A percentile compares a stretch with the other conserved stretches of the same genome.
phyloP scores from a whole-genome alignment of 2,113 vertebrate species.

The Heliornis fulica region DNA sequence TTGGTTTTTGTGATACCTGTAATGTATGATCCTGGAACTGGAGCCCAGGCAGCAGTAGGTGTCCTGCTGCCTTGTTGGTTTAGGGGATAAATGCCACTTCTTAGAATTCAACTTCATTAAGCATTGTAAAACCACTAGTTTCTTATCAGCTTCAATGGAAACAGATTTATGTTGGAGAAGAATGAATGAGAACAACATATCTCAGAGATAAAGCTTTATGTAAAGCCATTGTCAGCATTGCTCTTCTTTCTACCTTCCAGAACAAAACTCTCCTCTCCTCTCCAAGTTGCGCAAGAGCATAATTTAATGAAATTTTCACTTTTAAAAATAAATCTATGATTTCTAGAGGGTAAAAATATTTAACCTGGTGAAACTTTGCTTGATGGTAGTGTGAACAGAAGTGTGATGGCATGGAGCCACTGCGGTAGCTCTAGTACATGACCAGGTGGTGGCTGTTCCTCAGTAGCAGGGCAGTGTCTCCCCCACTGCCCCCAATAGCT shows the following conservation, averaged over 20 bases:
- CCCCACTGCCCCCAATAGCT: neutral
- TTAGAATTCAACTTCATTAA: neutral
- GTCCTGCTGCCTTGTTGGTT: neutral
- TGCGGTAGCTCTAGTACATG: neutral
- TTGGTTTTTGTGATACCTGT: neutral
- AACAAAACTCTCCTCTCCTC: no score
- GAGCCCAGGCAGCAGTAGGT: neutral
- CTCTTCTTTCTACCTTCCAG: neutral
- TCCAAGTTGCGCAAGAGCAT: neutral
- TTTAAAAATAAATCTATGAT: neutral
- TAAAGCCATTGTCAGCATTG: neutral
- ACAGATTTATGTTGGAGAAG: neutral
- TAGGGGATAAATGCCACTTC: neutral
- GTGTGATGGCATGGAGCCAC: neutral
- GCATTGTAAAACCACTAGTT: neutral
- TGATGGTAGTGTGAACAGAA: neutral
- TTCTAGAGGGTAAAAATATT: neutral
- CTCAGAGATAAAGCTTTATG: neutral
- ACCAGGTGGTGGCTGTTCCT: neutral
- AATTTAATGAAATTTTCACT: neutral
- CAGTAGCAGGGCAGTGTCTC: fast-evolving
- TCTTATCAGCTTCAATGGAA: neutral
- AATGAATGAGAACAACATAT: neutral
- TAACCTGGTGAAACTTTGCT: neutral
- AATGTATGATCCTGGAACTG: neutral